A percentile compares a stretch with the other conserved stretches of the same genome.
These are phyloP conservation scores for Wasmannia auropunctata DNA, from an alignment of 1,140 invertebrate species.

Conservation along the genomic window DNA sequence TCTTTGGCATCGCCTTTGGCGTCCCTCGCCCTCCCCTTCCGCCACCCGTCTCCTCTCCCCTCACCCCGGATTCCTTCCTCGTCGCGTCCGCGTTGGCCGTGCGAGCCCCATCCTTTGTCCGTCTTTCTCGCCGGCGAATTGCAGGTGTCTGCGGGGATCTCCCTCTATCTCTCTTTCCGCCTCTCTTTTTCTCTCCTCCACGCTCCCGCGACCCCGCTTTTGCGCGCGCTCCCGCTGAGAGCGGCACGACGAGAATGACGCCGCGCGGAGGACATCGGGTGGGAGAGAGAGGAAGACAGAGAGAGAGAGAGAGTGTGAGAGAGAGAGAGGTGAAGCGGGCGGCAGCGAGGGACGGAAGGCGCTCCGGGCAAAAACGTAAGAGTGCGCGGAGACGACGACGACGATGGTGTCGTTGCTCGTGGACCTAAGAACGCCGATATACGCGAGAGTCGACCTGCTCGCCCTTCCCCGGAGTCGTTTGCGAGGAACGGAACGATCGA, in stretches of 20 bases:
- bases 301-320: not conserved
- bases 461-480: constrained; percentile 18
- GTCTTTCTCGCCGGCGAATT: constrained; percentile 62
- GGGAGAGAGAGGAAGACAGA: constrained; percentile 9
- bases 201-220: constrained; percentile 44
- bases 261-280: not conserved
- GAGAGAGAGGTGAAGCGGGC: constrained; percentile 14
- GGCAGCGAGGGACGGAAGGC: constrained; percentile 13
- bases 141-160: constrained; percentile 59
- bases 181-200: constrained; percentile 11
- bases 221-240: constrained; percentile 58
- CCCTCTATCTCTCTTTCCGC: constrained; percentile 22
- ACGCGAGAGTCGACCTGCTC: constrained; percentile 52
- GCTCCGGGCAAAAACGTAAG: constrained; percentile 72
- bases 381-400: constrained; percentile 61
- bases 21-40: constrained; percentile 32
- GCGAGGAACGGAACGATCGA: constrained; percentile 22
- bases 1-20: constrained; percentile 74
- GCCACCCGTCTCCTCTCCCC: not conserved
- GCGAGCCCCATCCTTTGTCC: constrained; percentile 49
- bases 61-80: constrained; percentile 15
- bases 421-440: constrained; percentile 66
- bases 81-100: constrained; percentile 1
- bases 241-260: constrained; percentile 49
- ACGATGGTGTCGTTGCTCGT: constrained; percentile 70